phyloP scores from a whole-genome alignment of 2,797 vertebrate species.

The Enteromius treurensis region DNA sequence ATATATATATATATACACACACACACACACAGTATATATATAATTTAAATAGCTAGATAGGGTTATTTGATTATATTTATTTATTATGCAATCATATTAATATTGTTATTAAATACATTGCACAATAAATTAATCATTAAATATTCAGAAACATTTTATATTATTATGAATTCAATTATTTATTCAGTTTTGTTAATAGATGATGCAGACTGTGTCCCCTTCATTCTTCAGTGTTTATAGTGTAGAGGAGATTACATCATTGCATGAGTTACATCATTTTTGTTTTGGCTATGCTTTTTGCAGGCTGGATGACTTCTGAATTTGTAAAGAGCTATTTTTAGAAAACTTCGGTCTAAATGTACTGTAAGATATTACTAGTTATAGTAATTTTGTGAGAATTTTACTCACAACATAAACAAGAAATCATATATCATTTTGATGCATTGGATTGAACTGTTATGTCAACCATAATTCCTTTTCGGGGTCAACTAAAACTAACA shows the following conservation, averaged over 20 bases:
- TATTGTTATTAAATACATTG: background rate
- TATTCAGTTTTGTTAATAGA: background rate
- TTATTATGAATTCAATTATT: background rate
- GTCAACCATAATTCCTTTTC: slow-evolving; percentile 37
- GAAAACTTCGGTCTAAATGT: background rate
- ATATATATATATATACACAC: background rate
- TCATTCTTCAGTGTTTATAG: slow-evolving; percentile 5
- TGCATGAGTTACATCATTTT: slow-evolving; percentile 19
- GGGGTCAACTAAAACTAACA: background rate
- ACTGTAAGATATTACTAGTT: background rate
- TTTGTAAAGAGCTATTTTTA: background rate
- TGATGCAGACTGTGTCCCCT: background rate
- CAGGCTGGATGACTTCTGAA: background rate
- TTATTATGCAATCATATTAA: background rate
- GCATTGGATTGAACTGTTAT: slow-evolving; percentile 6
- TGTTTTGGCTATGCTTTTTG: background rate
- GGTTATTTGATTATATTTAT: background rate
- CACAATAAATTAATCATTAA: no score
- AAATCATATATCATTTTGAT: background rate
- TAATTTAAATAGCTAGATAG: background rate
- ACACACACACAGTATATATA: background rate
- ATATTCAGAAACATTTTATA: background rate
- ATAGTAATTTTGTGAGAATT: background rate
- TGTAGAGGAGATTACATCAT: slow-evolving; percentile 20
- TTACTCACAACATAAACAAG: background rate